Evolutionary conservation across 2,113 vertebrate species (phyloP), one percentile per base, ranked within the genome.

Genomic region (Agapornis roseicollis): DNA sequence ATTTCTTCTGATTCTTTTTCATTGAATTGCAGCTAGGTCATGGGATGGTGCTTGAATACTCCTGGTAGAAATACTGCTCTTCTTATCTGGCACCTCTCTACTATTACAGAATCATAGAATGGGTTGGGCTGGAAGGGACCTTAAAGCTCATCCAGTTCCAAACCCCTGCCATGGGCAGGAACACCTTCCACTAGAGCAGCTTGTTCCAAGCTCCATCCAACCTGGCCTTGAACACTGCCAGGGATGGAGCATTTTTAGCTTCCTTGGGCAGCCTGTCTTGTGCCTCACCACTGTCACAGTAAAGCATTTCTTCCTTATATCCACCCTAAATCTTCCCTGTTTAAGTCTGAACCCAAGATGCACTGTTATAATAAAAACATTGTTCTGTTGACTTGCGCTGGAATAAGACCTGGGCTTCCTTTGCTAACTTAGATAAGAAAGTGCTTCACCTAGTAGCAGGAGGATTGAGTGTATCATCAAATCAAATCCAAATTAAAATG

Each of bases 21-120:
- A 5, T 17, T 2, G 1, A 41, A 13, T 46, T 49, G 52, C 47
- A 56, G 11, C 23, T 55, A 1, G 0, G 39, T 64, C 44, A 16
- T 4, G 8, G 56, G 29, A 6, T 8, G 10, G 4, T 11, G 10
- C 52, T 39, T 41, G 25, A 58, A 17, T 29, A 23, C 4, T 44
- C 61, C 8, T 2, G 20, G 28, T 31, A n/a, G 63, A 47, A 79
- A 47, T 20, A 31, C 10, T 23, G 53, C n/a, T 69, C 49, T 28
- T 23, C 41, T 73, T 23, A 49, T 19, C 39, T n/a, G 41, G 13
- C n/a, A 20, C 15, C 22, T 56, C 18, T 56, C 33, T n/a, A n/a
- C 55, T 56, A 1, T 56, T n/a, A 22, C n/a, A 22, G 31, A 56
- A n/a, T n/a, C 55, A 9, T 9, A 56, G 31, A 14, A 8, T 22